phyloP scores from a whole-genome alignment of 2,888 invertebrate genomes.

The Acrobasis suavella region DNA sequence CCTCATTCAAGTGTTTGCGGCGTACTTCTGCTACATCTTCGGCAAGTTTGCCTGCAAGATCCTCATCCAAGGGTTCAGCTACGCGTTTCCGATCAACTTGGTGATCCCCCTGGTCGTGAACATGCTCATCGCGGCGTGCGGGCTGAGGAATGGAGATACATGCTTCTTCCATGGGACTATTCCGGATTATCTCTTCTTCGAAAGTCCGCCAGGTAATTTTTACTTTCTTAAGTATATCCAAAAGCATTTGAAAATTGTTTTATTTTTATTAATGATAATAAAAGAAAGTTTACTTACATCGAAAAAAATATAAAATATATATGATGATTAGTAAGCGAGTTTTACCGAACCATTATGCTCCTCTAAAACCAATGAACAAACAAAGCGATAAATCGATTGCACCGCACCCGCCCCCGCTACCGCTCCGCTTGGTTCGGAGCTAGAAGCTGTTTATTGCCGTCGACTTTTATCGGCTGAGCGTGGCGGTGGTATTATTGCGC shows the following conservation, averaged over 20 bases:
- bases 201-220: conserved; percentile 87
- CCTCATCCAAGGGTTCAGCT: conserved; percentile 97
- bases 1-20: conserved; percentile 90
- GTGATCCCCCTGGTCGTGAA: conserved; percentile 95
- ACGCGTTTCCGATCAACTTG: conserved; percentile 97
- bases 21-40: conserved; percentile 95
- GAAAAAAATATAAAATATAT: too few relatives aligned
- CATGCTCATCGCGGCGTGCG: conserved; percentile 93
- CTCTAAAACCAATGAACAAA: conserved; percentile 30
- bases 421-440: conserved; percentile 51
- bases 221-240: too few relatives aligned
- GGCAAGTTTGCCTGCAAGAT: conserved; percentile 98
- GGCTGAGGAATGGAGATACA: conserved; percentile 91
- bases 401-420: conserved; percentile 36
- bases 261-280: too few relatives aligned
- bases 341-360: conserved; percentile 15
- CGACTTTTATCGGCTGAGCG: conserved; percentile 69
- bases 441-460: conserved; percentile 79
- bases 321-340: too few relatives aligned
- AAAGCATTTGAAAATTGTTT: too few relatives aligned
- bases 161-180: conserved; percentile 94
- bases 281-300: too few relatives aligned
- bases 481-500: conserved; percentile 72
- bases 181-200: conserved; percentile 95
- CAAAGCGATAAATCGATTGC: conserved; percentile 58